phyloP scores from a whole-genome alignment of 2,113 vertebrate genomes.

The Pelobates fuscus region DNA sequence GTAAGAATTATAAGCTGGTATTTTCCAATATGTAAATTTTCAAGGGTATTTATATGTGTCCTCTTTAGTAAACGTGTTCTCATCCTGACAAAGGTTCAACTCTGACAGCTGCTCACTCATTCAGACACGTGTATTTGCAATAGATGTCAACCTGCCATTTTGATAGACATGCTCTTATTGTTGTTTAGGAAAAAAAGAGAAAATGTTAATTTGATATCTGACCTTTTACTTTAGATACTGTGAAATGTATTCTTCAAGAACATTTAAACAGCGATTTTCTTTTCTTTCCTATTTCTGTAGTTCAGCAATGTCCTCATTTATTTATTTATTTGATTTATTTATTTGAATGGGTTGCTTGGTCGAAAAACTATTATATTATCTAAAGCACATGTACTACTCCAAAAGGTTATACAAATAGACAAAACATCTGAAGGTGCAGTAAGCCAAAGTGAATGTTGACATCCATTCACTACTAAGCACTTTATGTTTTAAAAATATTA shows the following conservation, averaged over 20 bases:
- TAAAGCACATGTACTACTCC: too few relatives aligned
- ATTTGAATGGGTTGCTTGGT: constrained; percentile 1
- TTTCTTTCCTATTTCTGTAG: constrained; percentile 24
- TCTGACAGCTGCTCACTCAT: constrained; percentile 61
- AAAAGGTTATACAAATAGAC: too few relatives aligned
- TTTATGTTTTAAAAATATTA: too few relatives aligned
- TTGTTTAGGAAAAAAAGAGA: constrained; percentile 56
- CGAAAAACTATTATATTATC: not conserved
- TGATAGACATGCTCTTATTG: constrained; percentile 58
- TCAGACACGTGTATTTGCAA: constrained; percentile 47
- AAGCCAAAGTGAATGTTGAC: too few relatives aligned
- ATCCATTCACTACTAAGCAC: too few relatives aligned
- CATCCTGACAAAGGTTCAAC: constrained; percentile 53
- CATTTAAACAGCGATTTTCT: constrained; percentile 29
- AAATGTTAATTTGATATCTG: constrained; percentile 55
- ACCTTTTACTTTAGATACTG: constrained; percentile 53
- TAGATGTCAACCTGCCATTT: constrained; percentile 48
- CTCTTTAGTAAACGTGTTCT: constrained; percentile 54
- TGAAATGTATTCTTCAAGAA: constrained; percentile 51
- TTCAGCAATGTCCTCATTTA: constrained; percentile 22
- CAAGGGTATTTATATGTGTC: constrained; percentile 50
- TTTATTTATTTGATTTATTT: constrained; percentile 35
- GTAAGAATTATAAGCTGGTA: constrained; percentile 20
- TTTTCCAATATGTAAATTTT: constrained; percentile 34
- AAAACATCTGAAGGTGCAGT: too few relatives aligned